These are phyloP conservation scores for Parus major DNA, from an alignment of 2,113 vertebrate species.

Conservation along the genomic window DNA sequence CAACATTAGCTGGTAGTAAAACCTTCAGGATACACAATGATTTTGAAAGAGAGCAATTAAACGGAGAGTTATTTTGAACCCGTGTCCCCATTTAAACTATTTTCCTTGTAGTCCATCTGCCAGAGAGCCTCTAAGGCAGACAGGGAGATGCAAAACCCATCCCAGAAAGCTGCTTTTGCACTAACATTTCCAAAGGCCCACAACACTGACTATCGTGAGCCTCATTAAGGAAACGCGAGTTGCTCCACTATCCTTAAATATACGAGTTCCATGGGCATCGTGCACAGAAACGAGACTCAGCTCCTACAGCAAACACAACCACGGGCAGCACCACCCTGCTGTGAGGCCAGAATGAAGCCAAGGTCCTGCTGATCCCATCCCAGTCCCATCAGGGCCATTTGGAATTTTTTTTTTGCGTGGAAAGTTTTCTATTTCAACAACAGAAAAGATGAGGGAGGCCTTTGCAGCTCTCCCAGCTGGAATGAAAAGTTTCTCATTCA, in stretches of 20 bases:
- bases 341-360: not conserved
- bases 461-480: not conserved
- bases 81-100: not conserved
- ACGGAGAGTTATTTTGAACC: slow-evolving; percentile 28
- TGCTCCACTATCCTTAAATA: not conserved
- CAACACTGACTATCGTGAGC: not conserved
- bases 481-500: slow-evolving; percentile 6
- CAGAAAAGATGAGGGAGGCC: not conserved
- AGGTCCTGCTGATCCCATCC: not conserved
- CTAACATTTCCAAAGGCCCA: not conserved
- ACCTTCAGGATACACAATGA: not conserved
- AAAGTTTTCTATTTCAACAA: not conserved
- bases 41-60: slow-evolving; percentile 29
- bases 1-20: not conserved
- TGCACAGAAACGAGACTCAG: not conserved
- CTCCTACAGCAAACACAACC: not conserved
- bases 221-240: slow-evolving; percentile 16
- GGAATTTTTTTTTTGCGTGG: not conserved
- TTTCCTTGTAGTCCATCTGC: slow-evolving; percentile 29
- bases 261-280: not conserved
- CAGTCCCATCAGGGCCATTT: not conserved
- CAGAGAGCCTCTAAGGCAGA: slow-evolving; percentile 27
- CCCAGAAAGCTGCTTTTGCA: slow-evolving; percentile 5
- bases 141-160: not conserved
- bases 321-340: not conserved